phyloP scores from a whole-genome alignment of 2,113 vertebrate genomes.

The Sinocyclocheilus maitianheensis region DNA sequence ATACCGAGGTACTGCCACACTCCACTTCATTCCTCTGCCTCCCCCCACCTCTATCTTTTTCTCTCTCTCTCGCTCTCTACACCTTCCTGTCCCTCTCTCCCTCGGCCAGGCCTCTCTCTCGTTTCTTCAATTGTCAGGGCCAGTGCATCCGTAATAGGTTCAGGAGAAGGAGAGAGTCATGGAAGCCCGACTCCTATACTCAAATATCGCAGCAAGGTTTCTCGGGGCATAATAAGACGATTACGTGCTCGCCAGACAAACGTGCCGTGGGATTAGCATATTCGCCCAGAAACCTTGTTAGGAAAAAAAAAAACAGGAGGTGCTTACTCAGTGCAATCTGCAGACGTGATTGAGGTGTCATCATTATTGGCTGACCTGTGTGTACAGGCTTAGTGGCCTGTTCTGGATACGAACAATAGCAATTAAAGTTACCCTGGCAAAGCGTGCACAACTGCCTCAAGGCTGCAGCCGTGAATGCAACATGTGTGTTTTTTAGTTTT shows the following conservation, averaged over 20 bases:
- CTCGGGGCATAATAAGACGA: constrained; percentile 80
- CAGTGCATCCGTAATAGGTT: constrained; percentile 58
- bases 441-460: constrained; percentile 24
- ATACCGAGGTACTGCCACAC: constrained; percentile 84
- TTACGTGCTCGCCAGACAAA: constrained; percentile 77
- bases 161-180: constrained; percentile 23
- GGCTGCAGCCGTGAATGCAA: constrained; percentile 8
- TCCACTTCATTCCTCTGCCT: constrained; percentile 80
- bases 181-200: constrained; percentile 56
- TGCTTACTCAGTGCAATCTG: constrained; percentile 64
- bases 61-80: constrained; percentile 45
- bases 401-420: constrained; percentile 34
- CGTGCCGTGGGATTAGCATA: constrained; percentile 83
- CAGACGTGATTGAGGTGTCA: constrained; percentile 66
- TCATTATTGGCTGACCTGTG: constrained; percentile 64
- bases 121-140: constrained; percentile 41
- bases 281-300: constrained; percentile 77
- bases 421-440: constrained; percentile 45
- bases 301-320: constrained; percentile 63
- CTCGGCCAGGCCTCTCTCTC: constrained; percentile 39
- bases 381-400: constrained; percentile 39
- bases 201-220: constrained; percentile 82
- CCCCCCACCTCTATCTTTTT: constrained; percentile 56
- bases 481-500: constrained; percentile 4
- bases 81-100: constrained; percentile 52